Conservation (phyloP, 2,888 invertebrate genomes). For the Bugulina stolonifera region DNA sequence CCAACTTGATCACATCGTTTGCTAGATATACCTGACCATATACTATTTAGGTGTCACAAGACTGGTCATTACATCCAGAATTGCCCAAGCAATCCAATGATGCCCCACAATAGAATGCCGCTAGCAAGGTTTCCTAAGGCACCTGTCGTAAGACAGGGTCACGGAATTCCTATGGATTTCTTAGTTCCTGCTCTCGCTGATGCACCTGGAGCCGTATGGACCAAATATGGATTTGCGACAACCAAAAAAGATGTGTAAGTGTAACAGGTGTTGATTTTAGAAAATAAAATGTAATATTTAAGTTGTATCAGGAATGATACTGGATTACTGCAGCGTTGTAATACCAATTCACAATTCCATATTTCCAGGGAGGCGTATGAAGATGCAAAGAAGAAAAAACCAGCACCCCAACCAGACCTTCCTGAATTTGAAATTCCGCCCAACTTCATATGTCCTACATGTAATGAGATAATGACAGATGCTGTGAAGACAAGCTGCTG, state of each 20-base stretch:
- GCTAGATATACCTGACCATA: too few relatives aligned
- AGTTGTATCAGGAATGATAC: too few relatives aligned
- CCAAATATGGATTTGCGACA: constrained; percentile 4
- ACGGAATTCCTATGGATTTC: constrained; percentile 15
- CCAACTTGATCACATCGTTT: too few relatives aligned
- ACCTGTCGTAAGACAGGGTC: background rate
- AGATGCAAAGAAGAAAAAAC: constrained; percentile 6
- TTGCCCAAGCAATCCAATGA: constrained; percentile 65
- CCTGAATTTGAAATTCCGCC: constrained; percentile 14
- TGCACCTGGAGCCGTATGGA: background rate
- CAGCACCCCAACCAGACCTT: background rate
- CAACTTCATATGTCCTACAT: constrained; percentile 1
- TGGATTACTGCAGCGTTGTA: too few relatives aligned
- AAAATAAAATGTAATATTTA: too few relatives aligned
- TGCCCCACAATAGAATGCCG: background rate
- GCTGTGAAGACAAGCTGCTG: constrained; percentile 20
- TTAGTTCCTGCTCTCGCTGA: background rate
- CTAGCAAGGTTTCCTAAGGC: background rate
- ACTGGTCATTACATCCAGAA: constrained; percentile 96
- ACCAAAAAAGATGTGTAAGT: constrained; percentile 24
- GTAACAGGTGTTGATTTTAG: too few relatives aligned
- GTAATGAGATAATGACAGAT: constrained; percentile 23
- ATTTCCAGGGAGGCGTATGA: constrained; percentile 13
- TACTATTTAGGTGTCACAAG: constrained; percentile 89
- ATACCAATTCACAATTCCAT: too few relatives aligned